Conservation (phyloP, 2,888 invertebrate genomes). For the Lysandra bellargus region DNA sequence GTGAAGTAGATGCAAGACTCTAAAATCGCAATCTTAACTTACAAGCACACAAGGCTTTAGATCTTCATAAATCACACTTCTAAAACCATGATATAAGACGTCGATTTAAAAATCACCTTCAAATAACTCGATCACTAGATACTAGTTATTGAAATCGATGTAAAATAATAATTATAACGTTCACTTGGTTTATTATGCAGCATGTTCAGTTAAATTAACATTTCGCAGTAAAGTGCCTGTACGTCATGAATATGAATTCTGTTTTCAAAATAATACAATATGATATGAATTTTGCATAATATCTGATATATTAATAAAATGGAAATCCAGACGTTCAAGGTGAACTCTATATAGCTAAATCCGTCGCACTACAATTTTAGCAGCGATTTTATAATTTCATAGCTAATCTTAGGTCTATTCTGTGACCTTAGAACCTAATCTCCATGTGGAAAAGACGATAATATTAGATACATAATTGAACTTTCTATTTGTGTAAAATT, state of each 20-base stretch:
- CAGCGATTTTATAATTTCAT: background rate
- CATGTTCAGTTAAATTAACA: conserved; percentile 10
- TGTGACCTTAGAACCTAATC: background rate
- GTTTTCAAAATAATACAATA: background rate
- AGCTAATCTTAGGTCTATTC: background rate
- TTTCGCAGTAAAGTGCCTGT: background rate
- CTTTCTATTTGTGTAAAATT: too few species aligned
- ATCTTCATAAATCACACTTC: too few species aligned
- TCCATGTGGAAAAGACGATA: too few species aligned
- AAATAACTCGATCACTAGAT: background rate
- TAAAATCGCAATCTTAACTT: too few species aligned
- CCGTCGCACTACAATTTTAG: background rate
- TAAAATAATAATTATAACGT: background rate
- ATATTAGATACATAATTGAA: too few species aligned
- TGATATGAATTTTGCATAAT: background rate
- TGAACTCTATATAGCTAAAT: background rate
- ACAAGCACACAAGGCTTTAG: too few species aligned
- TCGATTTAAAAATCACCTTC: background rate
- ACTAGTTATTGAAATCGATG: background rate
- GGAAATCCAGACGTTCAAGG: background rate
- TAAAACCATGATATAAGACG: background rate
- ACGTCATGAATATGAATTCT: background rate
- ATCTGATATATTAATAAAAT: background rate
- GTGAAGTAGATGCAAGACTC: too few species aligned
- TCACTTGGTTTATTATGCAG: background rate